phyloP scores from a whole-genome alignment of 2,113 vertebrate genomes.

The Brachyistius frenatus region DNA sequence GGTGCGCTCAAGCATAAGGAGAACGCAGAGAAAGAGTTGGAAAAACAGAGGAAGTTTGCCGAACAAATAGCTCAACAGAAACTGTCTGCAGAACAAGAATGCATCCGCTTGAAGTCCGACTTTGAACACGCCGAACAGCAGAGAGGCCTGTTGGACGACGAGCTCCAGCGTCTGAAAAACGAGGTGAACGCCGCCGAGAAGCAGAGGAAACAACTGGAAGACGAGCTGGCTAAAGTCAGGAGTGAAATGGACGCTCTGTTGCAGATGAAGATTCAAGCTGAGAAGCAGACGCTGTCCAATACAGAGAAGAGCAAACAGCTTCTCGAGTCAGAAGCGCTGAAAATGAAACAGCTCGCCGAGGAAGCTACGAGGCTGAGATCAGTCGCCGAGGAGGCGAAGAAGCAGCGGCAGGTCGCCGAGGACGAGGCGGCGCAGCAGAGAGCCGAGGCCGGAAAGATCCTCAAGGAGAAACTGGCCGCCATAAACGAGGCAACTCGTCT shows the following conservation, averaged over 20 bases:
- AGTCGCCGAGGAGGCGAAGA: conserved; percentile 92
- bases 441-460: conserved; percentile 91
- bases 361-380: conserved; percentile 90
- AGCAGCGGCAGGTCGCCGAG: conserved; percentile 92
- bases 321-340: conserved; percentile 90
- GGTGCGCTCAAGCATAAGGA: conserved; percentile 92
- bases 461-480: conserved; percentile 93
- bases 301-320: conserved; percentile 95
- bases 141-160: conserved; percentile 91
- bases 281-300: conserved; percentile 89
- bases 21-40: conserved; percentile 92
- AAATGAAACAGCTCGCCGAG: conserved; percentile 94
- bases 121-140: conserved; percentile 94
- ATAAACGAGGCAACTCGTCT: conserved; percentile 92
- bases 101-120: conserved; percentile 92
- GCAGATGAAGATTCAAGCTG: conserved; percentile 87
- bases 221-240: conserved; percentile 91
- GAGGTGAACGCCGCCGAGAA: conserved; percentile 87
- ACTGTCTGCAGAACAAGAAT: conserved; percentile 92
- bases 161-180: conserved; percentile 90
- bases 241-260: conserved; percentile 93
- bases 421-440: conserved; percentile 90
- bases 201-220: conserved; percentile 92
- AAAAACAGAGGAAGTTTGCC: conserved; percentile 90
- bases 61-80: conserved; percentile 93